phyloP scores from a whole-genome alignment of 2,113 vertebrate species.

The Pluvianellus socialis region DNA sequence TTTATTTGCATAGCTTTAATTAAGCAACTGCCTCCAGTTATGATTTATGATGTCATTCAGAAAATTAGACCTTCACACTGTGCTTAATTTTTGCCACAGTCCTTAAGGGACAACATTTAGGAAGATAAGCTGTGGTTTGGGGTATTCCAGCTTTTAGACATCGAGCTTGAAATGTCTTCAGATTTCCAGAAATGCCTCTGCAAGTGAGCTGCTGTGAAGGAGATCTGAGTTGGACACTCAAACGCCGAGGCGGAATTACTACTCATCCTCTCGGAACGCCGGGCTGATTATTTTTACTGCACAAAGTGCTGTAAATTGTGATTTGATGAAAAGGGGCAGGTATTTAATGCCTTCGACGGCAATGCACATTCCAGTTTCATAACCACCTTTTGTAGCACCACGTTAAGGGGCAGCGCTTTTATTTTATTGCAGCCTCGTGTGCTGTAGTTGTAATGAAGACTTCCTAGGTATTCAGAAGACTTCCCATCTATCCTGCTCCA shows the following conservation, averaged over 20 bases:
- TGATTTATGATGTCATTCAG: conserved; percentile 44
- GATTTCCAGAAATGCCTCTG: neutral
- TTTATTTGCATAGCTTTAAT: conserved; percentile 31
- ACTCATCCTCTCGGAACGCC: neutral
- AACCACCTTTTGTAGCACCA: neutral
- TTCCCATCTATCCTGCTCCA: neutral
- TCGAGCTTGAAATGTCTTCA: neutral
- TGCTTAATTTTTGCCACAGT: neutral
- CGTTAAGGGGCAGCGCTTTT: too few relatives aligned
- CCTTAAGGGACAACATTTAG: neutral
- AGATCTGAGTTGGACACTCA: neutral
- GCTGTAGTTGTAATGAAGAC: neutral
- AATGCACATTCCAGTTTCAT: neutral
- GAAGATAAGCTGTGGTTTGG: neutral
- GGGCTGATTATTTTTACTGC: neutral
- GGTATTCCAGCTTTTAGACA: neutral
- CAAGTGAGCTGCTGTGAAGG: fast-evolving
- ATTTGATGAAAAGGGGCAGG: neutral
- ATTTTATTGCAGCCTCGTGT: fast-evolving
- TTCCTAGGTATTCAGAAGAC: neutral
- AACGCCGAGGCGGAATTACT: fast-evolving
- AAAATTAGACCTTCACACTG: conserved; percentile 25
- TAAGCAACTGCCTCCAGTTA: conserved; percentile 45
- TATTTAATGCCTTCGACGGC: neutral
- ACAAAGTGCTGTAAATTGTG: neutral